Evolutionary conservation across 2,888 invertebrate genomes (phyloP), one percentile per base, ranked within the genome.

Genomic region (Steinernema carpocapsae): DNA sequence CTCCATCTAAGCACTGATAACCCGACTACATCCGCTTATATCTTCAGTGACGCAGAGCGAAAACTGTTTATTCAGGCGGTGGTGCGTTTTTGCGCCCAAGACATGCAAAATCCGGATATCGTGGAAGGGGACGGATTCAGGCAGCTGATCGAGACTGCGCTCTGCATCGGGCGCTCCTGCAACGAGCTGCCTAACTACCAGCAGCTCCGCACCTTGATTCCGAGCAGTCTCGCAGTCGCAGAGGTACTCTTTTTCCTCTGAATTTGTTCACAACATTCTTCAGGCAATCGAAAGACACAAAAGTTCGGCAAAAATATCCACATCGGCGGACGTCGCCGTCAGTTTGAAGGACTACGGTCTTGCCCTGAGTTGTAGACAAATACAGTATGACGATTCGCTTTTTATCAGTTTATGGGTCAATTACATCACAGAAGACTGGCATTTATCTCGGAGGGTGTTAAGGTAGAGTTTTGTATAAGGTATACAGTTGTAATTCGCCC

Each of bases 31-130:
- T 64, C 64, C 7, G 24, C 64, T 14, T 76, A 79, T 46, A 77
- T 73, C 26, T 79, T 79, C 73, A 79, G 76, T 37, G 72, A 72
- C 24, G 71, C 74, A 17, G 79, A 79, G 48, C 73, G 74, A 29
- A 77, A 79, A 71, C 70, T 79, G 29, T 79, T 79, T 51, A 70
- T 78, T 12, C 80, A 80, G 32, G 77, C 79, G 24, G 72, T 79
- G n/a, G 73, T 79, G n/a, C 74, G 81, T 26, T 79, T 81, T 46
- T 80, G 79, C 71, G 77, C 79, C 12, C 76, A 81, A 64, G 79
- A 79, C 52, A 70, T 79, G 76, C 80, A 80, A 45, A 78, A 73
- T 72, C 78, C 56, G 70, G 77, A 80, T 46, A 64, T 80, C 64
- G 77, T 80, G 56, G 74, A 74, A 73, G 80, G 79, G 45, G 80